These are phyloP conservation scores for Clepsis dumicolana DNA, from an alignment of 2,888 invertebrate species.

Conservation along the genomic window DNA sequence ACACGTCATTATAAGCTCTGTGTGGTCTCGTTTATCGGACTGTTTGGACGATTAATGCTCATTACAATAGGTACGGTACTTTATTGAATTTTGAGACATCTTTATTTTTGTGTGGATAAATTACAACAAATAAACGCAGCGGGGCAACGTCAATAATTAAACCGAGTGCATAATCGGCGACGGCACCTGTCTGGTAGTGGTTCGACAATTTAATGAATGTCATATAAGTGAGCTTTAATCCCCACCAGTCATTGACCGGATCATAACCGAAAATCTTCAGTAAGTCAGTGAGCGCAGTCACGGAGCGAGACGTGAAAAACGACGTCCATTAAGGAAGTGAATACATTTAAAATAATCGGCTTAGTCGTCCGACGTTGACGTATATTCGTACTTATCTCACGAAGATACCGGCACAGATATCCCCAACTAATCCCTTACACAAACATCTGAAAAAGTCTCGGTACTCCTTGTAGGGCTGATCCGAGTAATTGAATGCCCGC, in stretches of 20 bases:
- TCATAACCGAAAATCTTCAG: slow-evolving; percentile 84
- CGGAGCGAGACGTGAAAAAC: slow-evolving; percentile 80
- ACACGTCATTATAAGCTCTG: slow-evolving; percentile 40
- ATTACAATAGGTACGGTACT: neutral
- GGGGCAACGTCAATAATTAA: slow-evolving; percentile 2
- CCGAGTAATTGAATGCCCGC: slow-evolving; percentile 81
- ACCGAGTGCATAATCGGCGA: neutral
- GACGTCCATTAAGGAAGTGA: slow-evolving; percentile 86
- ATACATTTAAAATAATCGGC: slow-evolving; percentile 87
- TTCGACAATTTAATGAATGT: slow-evolving; percentile 74
- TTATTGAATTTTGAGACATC: neutral
- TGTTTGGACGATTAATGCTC: slow-evolving; percentile 18
- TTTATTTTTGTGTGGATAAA: slow-evolving; percentile 13
- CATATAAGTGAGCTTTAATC: slow-evolving; percentile 74
- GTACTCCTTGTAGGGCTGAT: slow-evolving; percentile 80
- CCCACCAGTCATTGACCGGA: slow-evolving; percentile 82
- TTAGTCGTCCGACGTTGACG: slow-evolving; percentile 86
- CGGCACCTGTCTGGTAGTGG: slow-evolving; percentile 51
- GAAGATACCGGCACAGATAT: slow-evolving; percentile 85
- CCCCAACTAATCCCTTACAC: slow-evolving; percentile 83
- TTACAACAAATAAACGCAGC: neutral
- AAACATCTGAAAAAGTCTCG: slow-evolving; percentile 84
- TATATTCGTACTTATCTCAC: slow-evolving; percentile 86
- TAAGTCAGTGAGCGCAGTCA: slow-evolving; percentile 74
- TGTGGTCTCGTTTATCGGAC: slow-evolving; percentile 41